Evolutionary conservation across 1,140 invertebrate species (phyloP).

Genomic region (Archivesica marissinica): DNA sequence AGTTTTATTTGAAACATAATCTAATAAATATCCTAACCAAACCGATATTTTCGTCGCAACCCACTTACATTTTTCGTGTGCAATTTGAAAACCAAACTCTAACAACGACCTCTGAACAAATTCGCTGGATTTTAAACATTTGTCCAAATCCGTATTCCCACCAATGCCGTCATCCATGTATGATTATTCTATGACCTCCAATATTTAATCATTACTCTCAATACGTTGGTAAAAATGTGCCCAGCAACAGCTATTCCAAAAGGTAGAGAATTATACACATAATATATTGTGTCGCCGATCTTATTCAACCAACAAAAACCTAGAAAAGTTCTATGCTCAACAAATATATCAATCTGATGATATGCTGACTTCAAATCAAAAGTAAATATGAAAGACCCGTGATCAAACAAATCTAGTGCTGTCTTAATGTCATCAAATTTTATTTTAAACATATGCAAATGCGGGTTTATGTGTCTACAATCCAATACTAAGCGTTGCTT

Average conservation of each 20-base stretch:
- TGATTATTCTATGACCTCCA: constrained; percentile 15
- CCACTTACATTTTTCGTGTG: constrained; percentile 56
- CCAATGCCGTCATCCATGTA: constrained; percentile 52
- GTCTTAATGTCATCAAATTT: constrained; percentile 58
- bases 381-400: constrained; percentile 50
- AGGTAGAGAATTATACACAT: constrained; percentile 58
- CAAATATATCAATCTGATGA: constrained; percentile 59
- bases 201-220: constrained; percentile 21
- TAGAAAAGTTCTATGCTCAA: constrained; percentile 38
- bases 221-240: constrained; percentile 44
- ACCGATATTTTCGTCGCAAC: background rate
- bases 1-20: constrained; percentile 21
- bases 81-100: constrained; percentile 46
- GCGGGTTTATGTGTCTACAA: constrained; percentile 58
- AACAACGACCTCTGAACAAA: background rate
- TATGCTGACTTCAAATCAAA: constrained; percentile 63
- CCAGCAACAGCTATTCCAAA: constrained; percentile 41
- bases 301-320: constrained; percentile 44
- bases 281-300: background rate
- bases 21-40: constrained; percentile 46
- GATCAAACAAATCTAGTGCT: constrained; percentile 30
- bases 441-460: constrained; percentile 50
- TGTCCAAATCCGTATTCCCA: background rate
- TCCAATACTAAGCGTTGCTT: constrained; percentile 59
- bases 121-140: background rate